Evolutionary conservation across 2,113 vertebrate genomes (phyloP), one percentile per base, ranked within the genome.

Genomic region (Spilogale gracilis): DNA sequence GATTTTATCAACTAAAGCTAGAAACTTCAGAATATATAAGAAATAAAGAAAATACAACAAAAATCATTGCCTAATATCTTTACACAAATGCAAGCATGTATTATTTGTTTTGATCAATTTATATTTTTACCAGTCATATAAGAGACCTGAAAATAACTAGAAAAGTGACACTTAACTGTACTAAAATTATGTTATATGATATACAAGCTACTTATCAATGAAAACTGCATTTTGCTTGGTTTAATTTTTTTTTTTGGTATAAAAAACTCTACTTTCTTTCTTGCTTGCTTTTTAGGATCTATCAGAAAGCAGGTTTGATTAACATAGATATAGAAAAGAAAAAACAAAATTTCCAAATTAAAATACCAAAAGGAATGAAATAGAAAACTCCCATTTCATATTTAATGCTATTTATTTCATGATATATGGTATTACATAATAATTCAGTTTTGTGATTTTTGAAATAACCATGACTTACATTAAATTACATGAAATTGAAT

Each of bases 371-470:
- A 78, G 8, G 32, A 89, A 25, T 90, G 25, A 89, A 92, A 86
- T 18, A 78, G 13, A 80, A 89, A 83, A 27, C 78, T 96, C 9
- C 25, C 21, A 27, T 93, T 96, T 80, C 21, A 61, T 9, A 73
- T 1, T 54, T 84, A 94, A 71, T 48, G 23, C 2, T 84, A 20
- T 83, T 96, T 92, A 90, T 80, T 96, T 96, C 71, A 27, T 76
- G 76, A 85, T 80, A 52, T 67, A 58, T 43, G 25, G 65, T 52
- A 78, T n/a, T 56, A 3, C 63, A 78, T 38, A 45, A 78, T 48
- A 13, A 80, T 80, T 63, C 16, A 67, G 50, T 69, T 87, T 56
- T 50, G 7, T 71, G 23, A 56, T 52, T 76, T 90, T 65, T 43
- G 30, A 79, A 92, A 74, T 83, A 73, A 65, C 10, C 32, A 8